A percentile compares a stretch with the other conserved stretches of the same genome.
Evolutionary conservation across 2,888 invertebrate genomes (phyloP).

Genomic region (Thysanoteuthis rhombus): DNA sequence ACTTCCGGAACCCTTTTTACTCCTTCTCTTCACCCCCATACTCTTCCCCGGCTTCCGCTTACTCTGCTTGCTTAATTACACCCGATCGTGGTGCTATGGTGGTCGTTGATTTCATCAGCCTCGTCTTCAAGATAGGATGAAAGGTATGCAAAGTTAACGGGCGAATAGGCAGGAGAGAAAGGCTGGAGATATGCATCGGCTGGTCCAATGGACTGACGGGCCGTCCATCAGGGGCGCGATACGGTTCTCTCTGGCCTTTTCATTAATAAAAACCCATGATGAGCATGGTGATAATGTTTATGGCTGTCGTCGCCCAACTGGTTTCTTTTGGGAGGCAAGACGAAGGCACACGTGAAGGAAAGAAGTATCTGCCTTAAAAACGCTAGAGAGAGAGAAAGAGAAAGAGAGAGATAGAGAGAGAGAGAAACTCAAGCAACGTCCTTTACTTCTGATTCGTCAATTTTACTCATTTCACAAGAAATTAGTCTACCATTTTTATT

Average conservation of each 20-base stretch:
- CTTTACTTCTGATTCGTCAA: background rate
- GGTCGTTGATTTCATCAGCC: background rate
- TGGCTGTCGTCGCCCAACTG: background rate
- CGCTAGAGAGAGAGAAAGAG: background rate
- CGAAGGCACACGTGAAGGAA: background rate
- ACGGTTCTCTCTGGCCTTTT: background rate
- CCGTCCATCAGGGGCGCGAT: background rate
- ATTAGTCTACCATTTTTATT: no score
- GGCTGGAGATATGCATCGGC: background rate
- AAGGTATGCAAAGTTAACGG: background rate
- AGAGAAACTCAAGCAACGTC: background rate
- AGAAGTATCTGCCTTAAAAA: background rate
- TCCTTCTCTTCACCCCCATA: background rate
- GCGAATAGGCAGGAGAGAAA: background rate
- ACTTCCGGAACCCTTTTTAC: background rate
- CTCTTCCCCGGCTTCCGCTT: background rate
- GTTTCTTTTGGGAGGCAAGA: background rate
- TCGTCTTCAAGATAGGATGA: background rate
- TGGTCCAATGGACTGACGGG: background rate
- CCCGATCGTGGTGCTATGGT: background rate
- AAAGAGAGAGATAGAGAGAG: background rate
- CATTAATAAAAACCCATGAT: background rate
- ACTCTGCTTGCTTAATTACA: background rate
- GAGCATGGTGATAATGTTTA: background rate
- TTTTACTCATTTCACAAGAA: background rate